Evolutionary conservation across 2,113 vertebrate genomes (phyloP), one percentile per base, ranked within the genome.

Genomic region (Corynorhinus townsendii): DNA sequence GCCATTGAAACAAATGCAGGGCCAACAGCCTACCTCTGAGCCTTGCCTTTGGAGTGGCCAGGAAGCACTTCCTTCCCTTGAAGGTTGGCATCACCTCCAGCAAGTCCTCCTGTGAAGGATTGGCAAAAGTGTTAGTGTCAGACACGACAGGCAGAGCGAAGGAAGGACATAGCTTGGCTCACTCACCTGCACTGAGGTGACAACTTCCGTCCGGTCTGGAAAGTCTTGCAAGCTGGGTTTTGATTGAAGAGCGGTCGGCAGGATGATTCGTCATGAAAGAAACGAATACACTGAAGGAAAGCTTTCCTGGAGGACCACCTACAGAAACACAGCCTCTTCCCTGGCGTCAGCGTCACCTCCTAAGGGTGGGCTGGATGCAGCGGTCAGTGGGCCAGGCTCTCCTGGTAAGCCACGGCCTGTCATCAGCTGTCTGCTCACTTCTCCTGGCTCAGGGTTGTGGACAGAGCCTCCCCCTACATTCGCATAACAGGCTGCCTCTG

Each of bases 81-180:
- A 11, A 30, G 47, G 33, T 0, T 2, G 47, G 15, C 3, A 0
- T 11, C 26, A 0, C 49, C 52, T 64, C 47, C 49, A 24, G 0
- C 1, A 30, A 47, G 77, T 35, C 90, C 28, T 89, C 85, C 87
- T 64, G 82, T 38, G 71, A 69, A 40, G 30, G 11, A 19, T 4
- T 1, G 0, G 72, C 28, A 3, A 33, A 16, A 49, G n/a, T 4
- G 2, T 11, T 5, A 17, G 17, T 0, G 0, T 64, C 71, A 71
- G 26, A 26, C 16, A 17, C 0, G 0, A 15, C 1, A 3, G 0
- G 24, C 17, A 38, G 49, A 43, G 33, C 2, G 20, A 52, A 43
- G 40, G n/a, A 56, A 28, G 62, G 28, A 2, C 1, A 3, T 0
- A 0, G 15, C 43, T 45, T 2, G 1, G 47, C 45, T 26, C 9